A percentile compares a stretch with the other conserved stretches of the same genome.
These are phyloP conservation scores for Margaritifera margaritifera DNA, from an alignment of 2,888 invertebrate species.

Conservation along the genomic window DNA sequence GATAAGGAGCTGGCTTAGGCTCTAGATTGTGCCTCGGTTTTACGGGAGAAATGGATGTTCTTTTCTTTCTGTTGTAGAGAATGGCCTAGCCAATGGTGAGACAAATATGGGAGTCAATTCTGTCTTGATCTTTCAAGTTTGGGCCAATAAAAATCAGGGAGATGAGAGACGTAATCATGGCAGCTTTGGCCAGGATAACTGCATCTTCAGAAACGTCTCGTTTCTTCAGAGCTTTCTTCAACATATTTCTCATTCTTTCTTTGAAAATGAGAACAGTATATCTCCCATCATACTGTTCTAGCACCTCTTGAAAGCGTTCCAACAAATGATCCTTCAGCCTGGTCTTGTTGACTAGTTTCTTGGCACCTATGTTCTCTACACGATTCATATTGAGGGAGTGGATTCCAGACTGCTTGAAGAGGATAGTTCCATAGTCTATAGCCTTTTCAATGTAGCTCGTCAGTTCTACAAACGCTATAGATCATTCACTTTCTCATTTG, in stretches of 20 bases:
- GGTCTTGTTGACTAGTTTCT: background rate
- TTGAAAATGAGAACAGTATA: constrained; percentile 12
- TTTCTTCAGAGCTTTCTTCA: constrained; percentile 3
- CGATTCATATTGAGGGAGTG: background rate
- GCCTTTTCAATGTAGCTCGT: too few species aligned
- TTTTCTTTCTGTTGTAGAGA: constrained; percentile 4
- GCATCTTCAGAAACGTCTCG: background rate
- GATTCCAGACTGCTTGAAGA: background rate
- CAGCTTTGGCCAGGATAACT: constrained; percentile 2
- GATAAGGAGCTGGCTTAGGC: constrained; percentile 13
- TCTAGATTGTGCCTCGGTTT: constrained; percentile 1
- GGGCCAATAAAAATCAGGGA: constrained; percentile 5
- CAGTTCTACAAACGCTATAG: too few species aligned
- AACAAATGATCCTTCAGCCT: constrained; percentile 1
- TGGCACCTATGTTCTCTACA: background rate
- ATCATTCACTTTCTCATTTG: too few species aligned
- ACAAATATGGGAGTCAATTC: too few species aligned
- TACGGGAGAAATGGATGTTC: background rate
- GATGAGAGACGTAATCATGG: constrained; percentile 1
- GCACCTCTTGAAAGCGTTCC: background rate
- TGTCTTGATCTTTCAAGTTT: background rate
- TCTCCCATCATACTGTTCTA: constrained; percentile 14
- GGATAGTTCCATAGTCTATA: background rate
- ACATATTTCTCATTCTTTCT: constrained; percentile 11
- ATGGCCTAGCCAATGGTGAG: background rate